Base-by-base conservation (phyloP, 2,797 vertebrate genomes). In the Carduelis carduelis region DNA sequence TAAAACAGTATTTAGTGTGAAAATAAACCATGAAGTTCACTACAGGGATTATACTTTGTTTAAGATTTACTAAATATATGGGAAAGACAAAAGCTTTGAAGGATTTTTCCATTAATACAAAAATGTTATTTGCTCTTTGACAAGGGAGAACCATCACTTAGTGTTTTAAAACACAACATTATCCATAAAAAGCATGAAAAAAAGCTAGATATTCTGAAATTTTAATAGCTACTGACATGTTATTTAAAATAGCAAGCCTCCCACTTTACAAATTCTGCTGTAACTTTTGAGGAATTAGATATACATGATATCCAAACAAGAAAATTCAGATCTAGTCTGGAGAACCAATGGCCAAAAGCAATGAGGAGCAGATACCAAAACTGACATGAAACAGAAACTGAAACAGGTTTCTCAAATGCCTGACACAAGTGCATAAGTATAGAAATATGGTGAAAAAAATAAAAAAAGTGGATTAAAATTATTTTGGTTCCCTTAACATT, bases 91-190 rank as follows among this genome's bases (percentile, higher is more conserved):
- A 94, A 78, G 53, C 69, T 84, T 89, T 49, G 26, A 57, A 96
- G 56, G 22, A 74, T 82, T 89, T 95, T 95, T 91, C 91, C 86
- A 69, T 91, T 97, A 95, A 96, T 87, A 80, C 66, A 92, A 95
- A 95, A 95, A 92, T 72, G 85, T 55, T 95, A 77, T 88, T 87
- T 79, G 87, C 64, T 92, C 16, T 75, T 82, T 80, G 15, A 89
- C 91, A 92, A 96, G 77, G 61, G 75, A 96, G 52, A 87, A 32
- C 10, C 34, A 53, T 93, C 72, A 55, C 46, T 50, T 55, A 87
- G 60, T 95, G 81, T 88, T 96, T 93, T 86, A 77, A 82, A 91
- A 96, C 81, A 93, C 72, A 89, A 53, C 70, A 61, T 87, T 89
- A 89, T 43, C 65, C 81, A 94, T 63, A 88, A 95, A 96, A 97